Evolutionary conservation across 2,888 invertebrate genomes (phyloP).

Genomic region (Lepidochrysops patricia): DNA sequence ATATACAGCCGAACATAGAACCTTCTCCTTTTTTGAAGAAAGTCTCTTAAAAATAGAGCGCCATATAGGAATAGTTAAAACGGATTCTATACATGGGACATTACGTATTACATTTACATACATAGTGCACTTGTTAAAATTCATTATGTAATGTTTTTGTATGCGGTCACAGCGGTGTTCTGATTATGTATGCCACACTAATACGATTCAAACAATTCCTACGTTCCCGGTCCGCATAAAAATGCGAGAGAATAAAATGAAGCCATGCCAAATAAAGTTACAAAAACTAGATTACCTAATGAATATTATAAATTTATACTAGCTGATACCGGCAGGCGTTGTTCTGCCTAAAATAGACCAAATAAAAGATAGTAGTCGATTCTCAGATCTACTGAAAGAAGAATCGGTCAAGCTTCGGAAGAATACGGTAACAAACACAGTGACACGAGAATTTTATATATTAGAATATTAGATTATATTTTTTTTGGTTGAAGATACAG

Average conservation of each 20-base stretch:
- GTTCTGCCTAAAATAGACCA: too few relatives aligned
- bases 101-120: conserved; percentile 19
- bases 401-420: too few relatives aligned
- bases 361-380: too few relatives aligned
- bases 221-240: not conserved
- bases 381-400: too few relatives aligned
- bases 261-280: not conserved
- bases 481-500: not conserved
- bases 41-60: conserved; percentile 16
- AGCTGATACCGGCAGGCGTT: too few relatives aligned
- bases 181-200: not conserved
- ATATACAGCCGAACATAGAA: too few relatives aligned
- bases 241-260: not conserved
- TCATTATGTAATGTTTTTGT: conserved; percentile 18
- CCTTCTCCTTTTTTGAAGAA: too few relatives aligned
- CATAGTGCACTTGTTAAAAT: conserved; percentile 17
- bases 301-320: not conserved
- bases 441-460: too few relatives aligned
- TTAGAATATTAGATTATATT: too few relatives aligned
- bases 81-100: conserved; percentile 8
- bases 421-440: too few relatives aligned
- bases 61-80: conserved; percentile 20
- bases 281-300: not conserved
- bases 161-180: not conserved
- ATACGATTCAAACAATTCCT: conserved; percentile 1